Conservation (phyloP, 2,797 vertebrate species). For the Brachymystax lenok region DNA sequence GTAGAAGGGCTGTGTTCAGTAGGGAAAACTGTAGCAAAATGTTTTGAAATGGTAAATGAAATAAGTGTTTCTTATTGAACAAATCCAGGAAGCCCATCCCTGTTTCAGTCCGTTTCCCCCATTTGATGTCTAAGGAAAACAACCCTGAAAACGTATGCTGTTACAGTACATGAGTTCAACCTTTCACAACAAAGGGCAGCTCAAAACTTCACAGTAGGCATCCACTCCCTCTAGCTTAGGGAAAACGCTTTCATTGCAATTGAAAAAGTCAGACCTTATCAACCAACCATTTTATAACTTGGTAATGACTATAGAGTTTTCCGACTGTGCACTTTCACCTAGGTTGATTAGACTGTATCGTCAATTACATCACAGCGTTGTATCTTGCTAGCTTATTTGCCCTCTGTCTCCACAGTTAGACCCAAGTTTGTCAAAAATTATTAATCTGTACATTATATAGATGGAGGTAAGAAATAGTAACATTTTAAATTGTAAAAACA, state of each 20-base stretch:
- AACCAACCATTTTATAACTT: background rate
- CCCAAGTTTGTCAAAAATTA: background rate
- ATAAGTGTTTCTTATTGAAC: background rate
- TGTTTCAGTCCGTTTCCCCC: background rate
- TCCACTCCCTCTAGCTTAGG: background rate
- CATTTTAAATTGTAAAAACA: background rate
- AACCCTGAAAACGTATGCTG: background rate
- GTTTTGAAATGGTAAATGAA: background rate
- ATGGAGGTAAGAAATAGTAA: background rate
- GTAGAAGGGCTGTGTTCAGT: background rate
- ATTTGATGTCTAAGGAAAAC: background rate
- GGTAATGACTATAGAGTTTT: background rate
- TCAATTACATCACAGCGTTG: background rate
- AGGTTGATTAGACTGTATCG: too few species aligned
- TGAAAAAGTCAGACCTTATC: background rate
- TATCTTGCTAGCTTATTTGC: background rate
- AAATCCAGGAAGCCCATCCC: background rate
- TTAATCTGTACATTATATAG: background rate
- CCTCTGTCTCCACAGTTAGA: background rate
- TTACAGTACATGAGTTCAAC: background rate
- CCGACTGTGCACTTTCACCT: background rate
- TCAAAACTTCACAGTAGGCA: background rate
- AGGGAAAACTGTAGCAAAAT: background rate
- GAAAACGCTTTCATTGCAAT: background rate
- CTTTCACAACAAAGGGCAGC: background rate